Evolutionary conservation across 2,113 vertebrate species (phyloP).

Genomic region (Probosciger aterrimus): DNA sequence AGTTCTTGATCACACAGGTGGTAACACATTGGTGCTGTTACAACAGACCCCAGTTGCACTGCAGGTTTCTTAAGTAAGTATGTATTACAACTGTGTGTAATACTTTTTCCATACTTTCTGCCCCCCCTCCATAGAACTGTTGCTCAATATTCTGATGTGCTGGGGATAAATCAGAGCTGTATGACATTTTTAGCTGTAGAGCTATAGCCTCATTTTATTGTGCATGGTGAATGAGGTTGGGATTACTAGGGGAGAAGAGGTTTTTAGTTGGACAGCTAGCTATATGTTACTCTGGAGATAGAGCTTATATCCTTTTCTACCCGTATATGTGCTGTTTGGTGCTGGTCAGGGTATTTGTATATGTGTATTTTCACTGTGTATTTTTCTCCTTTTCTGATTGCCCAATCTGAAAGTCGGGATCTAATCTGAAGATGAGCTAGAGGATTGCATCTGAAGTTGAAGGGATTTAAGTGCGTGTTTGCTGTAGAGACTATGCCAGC

Average conservation of each 20-base stretch:
- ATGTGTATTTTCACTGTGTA: not conserved
- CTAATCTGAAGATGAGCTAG: not conserved
- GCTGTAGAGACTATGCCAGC: not conserved
- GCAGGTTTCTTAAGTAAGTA: not conserved
- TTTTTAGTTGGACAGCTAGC: not conserved
- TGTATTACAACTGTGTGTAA: not conserved
- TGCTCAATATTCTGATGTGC: not conserved
- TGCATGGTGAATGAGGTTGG: not conserved
- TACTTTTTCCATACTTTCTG: not conserved
- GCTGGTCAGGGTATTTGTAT: not conserved
- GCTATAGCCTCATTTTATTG: not conserved
- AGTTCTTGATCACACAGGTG: not conserved
- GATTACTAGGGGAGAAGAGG: not conserved
- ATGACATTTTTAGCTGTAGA: not conserved
- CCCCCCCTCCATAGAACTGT: accelerated
- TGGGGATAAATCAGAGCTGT: not conserved
- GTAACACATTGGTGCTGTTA: accelerated
- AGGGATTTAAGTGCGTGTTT: not conserved
- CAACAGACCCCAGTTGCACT: not conserved
- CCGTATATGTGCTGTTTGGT: not conserved
- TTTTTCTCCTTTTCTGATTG: not conserved
- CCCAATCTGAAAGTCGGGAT: not conserved
- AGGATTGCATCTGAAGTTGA: not conserved
- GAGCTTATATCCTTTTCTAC: not conserved
- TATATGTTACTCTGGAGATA: not conserved